Base-by-base conservation (phyloP, 2,113 vertebrate species). In the Oryzias javanicus region DNA sequence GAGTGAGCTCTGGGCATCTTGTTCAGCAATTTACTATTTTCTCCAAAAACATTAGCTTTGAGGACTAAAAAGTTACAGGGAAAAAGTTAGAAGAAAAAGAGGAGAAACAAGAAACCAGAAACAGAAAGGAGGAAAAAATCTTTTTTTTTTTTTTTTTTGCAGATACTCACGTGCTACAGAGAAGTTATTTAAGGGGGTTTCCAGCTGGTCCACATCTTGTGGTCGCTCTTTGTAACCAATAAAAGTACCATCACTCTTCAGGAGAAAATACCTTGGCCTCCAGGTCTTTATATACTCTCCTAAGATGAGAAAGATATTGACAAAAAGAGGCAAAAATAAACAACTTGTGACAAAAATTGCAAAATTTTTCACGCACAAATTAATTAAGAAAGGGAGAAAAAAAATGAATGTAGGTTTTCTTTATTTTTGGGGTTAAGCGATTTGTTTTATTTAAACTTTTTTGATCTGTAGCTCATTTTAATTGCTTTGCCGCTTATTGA, bases 251-350 rank as follows among this genome's bases (percentile, higher is more conserved):
- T 98, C 96, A 0, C 91, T 97, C 92, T 98, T 99, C 48, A 99
- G 67, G 24, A 98, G 91, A 80, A 99, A 98, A 89, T 98, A 99
- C 35, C 97, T 91, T 0, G 95, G 96, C 87, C 96, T 93, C 96
- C 97, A 99, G 49, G 95, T 98, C 67, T 98, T 98, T 87, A 98
- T 98, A 87, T 98, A 98, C 70, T 99, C 96, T 83, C 96, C 97
- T 98, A 87, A 64, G 69, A 79, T 35, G 47, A 70, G 55, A 79
- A 41, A 76, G 35, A 60, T 41, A 67, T 64, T 66, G 27, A 55
- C 63, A 24, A 49, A 13, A 18, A 2, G 41, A 27, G 18, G 29
- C 4, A 13, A 42, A 70, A 54, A 44, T 14, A 48, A 56, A 61
- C 45, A 42, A 40, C 35, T n/a, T 25, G 25, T 42, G 12, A 64